A percentile compares a stretch with the other conserved stretches of the same genome.
These are phyloP conservation scores for Plodia interpunctella DNA, from an alignment of 1,140 invertebrate genomes.

Conservation along the genomic window DNA sequence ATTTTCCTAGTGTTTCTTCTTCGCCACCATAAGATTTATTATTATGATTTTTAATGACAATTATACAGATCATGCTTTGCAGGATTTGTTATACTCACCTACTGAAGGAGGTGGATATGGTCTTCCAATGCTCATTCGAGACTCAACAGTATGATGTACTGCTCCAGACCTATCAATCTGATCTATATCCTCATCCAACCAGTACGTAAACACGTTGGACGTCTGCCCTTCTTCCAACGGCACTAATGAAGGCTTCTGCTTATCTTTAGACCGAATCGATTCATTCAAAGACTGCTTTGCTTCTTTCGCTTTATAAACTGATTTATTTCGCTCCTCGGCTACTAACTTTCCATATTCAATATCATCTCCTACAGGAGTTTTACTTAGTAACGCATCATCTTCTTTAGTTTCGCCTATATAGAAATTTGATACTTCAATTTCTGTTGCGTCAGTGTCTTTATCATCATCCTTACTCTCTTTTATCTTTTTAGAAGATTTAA, in stretches of 20 bases:
- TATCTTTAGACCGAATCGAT: constrained; percentile 46
- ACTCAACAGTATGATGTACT: constrained; percentile 43
- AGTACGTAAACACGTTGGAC: constrained; percentile 26
- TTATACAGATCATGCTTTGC: too few relatives aligned
- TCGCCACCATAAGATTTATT: too few relatives aligned
- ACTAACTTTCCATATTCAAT: constrained; percentile 20
- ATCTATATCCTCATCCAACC: constrained; percentile 31
- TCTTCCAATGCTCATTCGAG: constrained; percentile 33
- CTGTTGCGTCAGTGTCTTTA: constrained; percentile 54
- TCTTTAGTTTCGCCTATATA: constrained; percentile 46
- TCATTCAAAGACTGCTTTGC: constrained; percentile 60
- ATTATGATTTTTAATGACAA: too few relatives aligned
- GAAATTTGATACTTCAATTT: constrained; percentile 45
- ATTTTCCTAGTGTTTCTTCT: too few relatives aligned
- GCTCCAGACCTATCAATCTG: constrained; percentile 58
- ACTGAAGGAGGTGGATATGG: constrained; percentile 50
- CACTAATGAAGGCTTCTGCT: constrained; percentile 29
- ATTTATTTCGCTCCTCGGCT: constrained; percentile 23
- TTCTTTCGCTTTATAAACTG: constrained; percentile 42
- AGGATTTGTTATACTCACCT: constrained; percentile 31
- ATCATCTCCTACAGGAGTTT: not conserved
- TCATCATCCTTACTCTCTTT: constrained; percentile 45
- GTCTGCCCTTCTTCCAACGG: constrained; percentile 39
- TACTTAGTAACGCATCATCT: not conserved
- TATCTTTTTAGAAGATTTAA: constrained; percentile 56